These are phyloP conservation scores for Pseudocheirus occidentalis DNA, from an alignment of 2,797 vertebrate genomes.

Conservation along the genomic window DNA sequence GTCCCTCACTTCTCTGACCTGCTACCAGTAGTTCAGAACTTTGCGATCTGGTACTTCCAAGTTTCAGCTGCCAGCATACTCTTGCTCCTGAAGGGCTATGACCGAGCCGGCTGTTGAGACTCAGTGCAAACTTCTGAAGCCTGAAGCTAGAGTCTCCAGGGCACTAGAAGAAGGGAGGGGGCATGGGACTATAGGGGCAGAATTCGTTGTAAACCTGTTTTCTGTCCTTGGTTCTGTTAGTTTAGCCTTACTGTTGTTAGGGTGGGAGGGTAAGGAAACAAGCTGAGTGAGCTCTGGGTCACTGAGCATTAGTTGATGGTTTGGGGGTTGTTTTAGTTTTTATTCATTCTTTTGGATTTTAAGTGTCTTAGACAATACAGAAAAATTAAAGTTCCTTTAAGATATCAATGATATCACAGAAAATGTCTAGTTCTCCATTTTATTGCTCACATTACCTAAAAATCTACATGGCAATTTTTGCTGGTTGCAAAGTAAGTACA, in stretches of 20 bases:
- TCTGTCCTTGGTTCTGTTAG: background rate
- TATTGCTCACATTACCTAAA: no score
- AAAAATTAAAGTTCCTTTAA: no score
- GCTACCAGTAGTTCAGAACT: background rate
- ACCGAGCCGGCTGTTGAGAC: background rate
- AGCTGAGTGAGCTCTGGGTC: background rate
- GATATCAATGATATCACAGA: no score
- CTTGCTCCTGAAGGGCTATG: background rate
- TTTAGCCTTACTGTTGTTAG: background rate
- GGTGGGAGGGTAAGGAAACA: background rate
- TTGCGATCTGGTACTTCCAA: background rate
- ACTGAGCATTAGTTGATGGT: background rate
- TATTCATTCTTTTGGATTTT: no score
- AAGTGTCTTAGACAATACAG: no score
- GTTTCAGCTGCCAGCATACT: background rate
- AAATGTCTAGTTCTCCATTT: no score
- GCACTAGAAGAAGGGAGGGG: background rate
- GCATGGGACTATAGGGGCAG: background rate
- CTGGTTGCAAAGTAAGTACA: slow-evolving; percentile 9
- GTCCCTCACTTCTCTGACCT: background rate
- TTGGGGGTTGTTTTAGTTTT: background rate
- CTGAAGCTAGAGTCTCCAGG: background rate
- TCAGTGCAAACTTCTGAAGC: background rate
- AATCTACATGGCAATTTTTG: background rate
- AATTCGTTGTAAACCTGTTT: background rate